Evolutionary conservation across 2,113 vertebrate genomes (phyloP).

Genomic region (Oenanthe melanoleuca): DNA sequence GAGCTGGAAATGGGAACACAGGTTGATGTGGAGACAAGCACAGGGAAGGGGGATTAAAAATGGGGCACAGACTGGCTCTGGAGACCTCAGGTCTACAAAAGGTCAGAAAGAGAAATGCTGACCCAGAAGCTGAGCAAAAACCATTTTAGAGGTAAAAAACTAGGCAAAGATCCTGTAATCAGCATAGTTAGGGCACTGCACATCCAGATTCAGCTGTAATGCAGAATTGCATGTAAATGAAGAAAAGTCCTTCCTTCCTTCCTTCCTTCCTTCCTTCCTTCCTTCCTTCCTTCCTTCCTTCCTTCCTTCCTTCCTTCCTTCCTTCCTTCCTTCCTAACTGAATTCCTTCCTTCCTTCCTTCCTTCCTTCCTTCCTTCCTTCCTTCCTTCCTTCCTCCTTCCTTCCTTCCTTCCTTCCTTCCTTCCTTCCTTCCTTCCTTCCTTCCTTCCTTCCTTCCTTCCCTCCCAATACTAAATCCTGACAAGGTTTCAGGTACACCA

Average conservation of each 20-base stretch:
- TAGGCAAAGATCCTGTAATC: background rate
- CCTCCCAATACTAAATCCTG: background rate
- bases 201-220: background rate
- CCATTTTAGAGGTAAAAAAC: background rate
- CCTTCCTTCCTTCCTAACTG: too few relatives aligned
- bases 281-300: background rate
- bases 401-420: too few relatives aligned
- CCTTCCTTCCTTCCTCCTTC: background rate
- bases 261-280: too few relatives aligned
- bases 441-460: fast-evolving
- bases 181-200: background rate
- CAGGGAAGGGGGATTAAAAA: background rate
- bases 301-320: too few relatives aligned
- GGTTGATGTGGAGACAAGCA: background rate
- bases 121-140: background rate
- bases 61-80: background rate
- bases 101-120: background rate
- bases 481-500: background rate
- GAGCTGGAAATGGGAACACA: background rate
- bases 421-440: too few relatives aligned
- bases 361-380: background rate
- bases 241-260: background rate
- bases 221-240: background rate
- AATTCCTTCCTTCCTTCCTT: too few relatives aligned
- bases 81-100: background rate